Evolutionary conservation across 2,888 invertebrate species (phyloP).

Genomic region (Marasmarcha lunaedactyla): DNA sequence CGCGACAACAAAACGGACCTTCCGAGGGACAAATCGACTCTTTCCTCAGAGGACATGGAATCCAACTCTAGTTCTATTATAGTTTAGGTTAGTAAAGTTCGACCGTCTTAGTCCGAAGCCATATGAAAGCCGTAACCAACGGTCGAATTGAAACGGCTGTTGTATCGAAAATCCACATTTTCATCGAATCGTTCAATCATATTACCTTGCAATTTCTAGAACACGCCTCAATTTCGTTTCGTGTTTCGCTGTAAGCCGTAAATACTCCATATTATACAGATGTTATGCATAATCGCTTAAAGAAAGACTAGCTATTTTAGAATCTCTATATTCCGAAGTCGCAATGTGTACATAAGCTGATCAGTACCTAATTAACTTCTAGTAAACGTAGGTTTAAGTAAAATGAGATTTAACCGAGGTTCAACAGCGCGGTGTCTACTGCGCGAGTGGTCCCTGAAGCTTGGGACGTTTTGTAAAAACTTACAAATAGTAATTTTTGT

Average conservation of each 20-base stretch:
- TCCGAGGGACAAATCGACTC: slow-evolving; percentile 83
- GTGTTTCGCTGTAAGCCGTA: too few species aligned
- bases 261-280: too few species aligned
- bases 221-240: too few species aligned
- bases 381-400: slow-evolving; percentile 42
- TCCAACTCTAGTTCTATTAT: slow-evolving; percentile 65
- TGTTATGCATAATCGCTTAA: too few species aligned
- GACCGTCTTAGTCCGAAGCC: slow-evolving; percentile 18
- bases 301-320: too few species aligned
- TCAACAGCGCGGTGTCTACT: slow-evolving; percentile 32
- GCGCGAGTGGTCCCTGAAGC: slow-evolving; percentile 17
- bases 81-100: slow-evolving; percentile 38
- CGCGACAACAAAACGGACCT: slow-evolving; percentile 44
- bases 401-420: slow-evolving; percentile 21
- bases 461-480: slow-evolving; percentile 40
- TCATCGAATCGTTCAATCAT: too few species aligned
- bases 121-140: slow-evolving; percentile 11
- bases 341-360: slow-evolving; percentile 49
- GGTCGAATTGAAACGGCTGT: slow-evolving; percentile 35
- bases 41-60: slow-evolving; percentile 80
- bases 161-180: slow-evolving; percentile 12
- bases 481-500: slow-evolving; percentile 47
- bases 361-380: slow-evolving; percentile 48
- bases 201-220: too few species aligned
- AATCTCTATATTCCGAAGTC: slow-evolving; percentile 16